These are phyloP conservation scores for Myrmecobius fasciatus DNA, from an alignment of 2,113 vertebrate genomes.

Conservation along the genomic window DNA sequence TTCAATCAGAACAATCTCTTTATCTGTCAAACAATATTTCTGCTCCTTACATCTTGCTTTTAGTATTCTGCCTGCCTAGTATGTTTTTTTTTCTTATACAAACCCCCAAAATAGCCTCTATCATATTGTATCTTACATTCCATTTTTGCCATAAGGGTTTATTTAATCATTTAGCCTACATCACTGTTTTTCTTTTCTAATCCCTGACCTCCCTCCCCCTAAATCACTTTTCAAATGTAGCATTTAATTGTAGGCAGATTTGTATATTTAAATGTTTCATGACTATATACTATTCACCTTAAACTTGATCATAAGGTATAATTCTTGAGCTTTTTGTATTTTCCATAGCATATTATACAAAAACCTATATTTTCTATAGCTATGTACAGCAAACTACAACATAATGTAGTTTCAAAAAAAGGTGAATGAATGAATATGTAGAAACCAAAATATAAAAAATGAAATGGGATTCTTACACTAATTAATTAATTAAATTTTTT, in stretches of 20 bases:
- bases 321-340: not conserved
- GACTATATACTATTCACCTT: not conserved
- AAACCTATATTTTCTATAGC: no score
- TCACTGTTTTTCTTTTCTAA: not conserved
- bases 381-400: no score
- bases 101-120: not conserved
- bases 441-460: not conserved
- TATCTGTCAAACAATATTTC: not conserved
- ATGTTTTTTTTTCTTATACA: not conserved
- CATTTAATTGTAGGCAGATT: not conserved
- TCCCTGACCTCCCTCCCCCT: not conserved
- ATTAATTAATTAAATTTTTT: no score
- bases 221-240: not conserved
- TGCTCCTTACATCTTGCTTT: not conserved
- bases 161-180: not conserved
- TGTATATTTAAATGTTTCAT: not conserved
- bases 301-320: not conserved
- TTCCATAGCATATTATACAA: not conserved
- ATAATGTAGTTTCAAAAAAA: not conserved
- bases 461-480: not conserved
- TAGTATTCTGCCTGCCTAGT: not conserved
- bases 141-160: not conserved
- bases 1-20: not conserved
- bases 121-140: not conserved
- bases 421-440: not conserved